Evolutionary conservation across 2,888 invertebrate genomes (phyloP), one percentile per base, ranked within the genome.

Genomic region (Agelastica alni): DNA sequence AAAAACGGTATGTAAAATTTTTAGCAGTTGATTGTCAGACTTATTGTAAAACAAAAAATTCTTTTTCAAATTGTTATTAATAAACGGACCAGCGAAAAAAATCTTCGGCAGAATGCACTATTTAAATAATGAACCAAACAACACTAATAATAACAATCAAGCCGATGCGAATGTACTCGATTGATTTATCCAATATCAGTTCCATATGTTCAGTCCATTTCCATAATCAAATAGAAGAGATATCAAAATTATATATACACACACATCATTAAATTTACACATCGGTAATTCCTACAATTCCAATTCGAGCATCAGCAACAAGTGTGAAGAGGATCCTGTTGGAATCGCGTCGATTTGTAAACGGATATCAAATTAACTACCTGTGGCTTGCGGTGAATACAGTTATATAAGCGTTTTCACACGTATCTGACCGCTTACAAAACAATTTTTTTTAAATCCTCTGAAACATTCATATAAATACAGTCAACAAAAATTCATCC

Each of bases 131-230:
- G 47, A 39, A 47, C 49, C 49, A 49, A 49, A 49, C 20, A n/a
- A 10, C 49, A 7, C 31, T 3, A 6, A 63, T 32, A 20, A 28
- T 28, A 43, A 20, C 58, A 56, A 56, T 56, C 60, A 62, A 56
- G 37, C 56, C 43, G 62, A 58, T 62, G 58, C 60, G 61, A 62
- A 61, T 61, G 61, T 61, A 65, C 63, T 62, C 56, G 58, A 64
- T 62, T 62, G 59, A 62, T 66, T 67, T 65, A 65, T 52, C 59
- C 60, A 56, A 49, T 70, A 70, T 70, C 70, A 67, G 65, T 63
- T 58, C 63, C 70, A 70, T 70, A 69, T 70, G 70, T 66, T 70
- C 65, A 55, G 65, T 61, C 66, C 67, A 68, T 69, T 68, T 68
- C 65, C 67, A 69, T 66, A 64, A 67, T 66, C 65, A 65, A 68